A percentile compares a stretch with the other conserved stretches of the same genome.
These are phyloP conservation scores for Bettongia penicillata DNA, from an alignment of 2,113 vertebrate genomes.

Conservation along the genomic window DNA sequence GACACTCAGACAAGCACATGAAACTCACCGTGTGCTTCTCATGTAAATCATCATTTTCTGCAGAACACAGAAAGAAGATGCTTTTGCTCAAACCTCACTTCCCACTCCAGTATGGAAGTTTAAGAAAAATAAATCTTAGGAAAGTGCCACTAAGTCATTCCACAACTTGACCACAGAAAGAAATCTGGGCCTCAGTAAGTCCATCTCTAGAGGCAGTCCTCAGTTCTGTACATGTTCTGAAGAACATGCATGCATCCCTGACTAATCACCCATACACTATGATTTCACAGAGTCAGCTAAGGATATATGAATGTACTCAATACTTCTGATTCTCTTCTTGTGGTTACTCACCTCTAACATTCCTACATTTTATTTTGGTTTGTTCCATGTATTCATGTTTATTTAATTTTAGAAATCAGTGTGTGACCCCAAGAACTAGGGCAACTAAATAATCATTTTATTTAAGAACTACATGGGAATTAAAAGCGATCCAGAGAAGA, in stretches of 20 bases:
- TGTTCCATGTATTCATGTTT: neutral
- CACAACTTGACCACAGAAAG: no score
- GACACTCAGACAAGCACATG: no score
- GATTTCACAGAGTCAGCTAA: constrained; percentile 2
- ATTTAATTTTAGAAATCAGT: neutral
- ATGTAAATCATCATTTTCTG: no score
- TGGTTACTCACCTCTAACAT: neutral
- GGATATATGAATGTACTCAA: neutral
- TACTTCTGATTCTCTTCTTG: neutral
- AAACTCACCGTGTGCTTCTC: no score
- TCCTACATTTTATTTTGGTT: neutral
- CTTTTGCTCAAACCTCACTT: no score
- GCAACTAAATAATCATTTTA: neutral
- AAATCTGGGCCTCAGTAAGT: no score
- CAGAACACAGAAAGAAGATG: no score
- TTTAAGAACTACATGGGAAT: constrained; percentile 25
- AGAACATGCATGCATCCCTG: neutral
- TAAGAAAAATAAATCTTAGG: no score
- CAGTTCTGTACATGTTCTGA: no score
- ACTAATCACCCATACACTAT: neutral
- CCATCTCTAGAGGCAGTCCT: no score
- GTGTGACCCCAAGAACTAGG: neutral
- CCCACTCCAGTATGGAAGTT: no score
- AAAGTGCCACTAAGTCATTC: no score
- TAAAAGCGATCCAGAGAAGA: neutral